A percentile compares a stretch with the other conserved stretches of the same genome.
These are phyloP conservation scores for Aradophagus sp. DNA, from an alignment of 1,140 invertebrate species.

Conservation along the genomic window DNA sequence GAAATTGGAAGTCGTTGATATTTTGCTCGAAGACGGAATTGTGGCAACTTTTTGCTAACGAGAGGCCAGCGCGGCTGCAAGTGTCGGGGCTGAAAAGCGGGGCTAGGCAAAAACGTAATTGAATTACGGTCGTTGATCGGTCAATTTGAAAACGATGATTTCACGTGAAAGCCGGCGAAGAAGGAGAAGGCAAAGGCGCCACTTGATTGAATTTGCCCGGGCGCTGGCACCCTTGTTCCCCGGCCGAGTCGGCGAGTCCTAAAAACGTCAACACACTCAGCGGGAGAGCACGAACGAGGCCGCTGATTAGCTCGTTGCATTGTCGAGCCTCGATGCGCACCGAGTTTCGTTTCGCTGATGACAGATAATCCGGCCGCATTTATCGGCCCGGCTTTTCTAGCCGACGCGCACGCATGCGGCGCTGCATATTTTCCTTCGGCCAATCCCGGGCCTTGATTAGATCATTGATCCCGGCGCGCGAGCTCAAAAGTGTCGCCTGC, in stretches of 20 bases:
- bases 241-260: constrained; percentile 54
- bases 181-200: no score
- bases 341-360: constrained; percentile 56
- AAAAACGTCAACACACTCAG: constrained; percentile 62
- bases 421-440: no score
- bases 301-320: constrained; percentile 53
- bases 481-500: no score
- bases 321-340: constrained; percentile 43
- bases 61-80: no score
- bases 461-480: constrained; percentile 62
- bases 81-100: no score
- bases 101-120: no score
- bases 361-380: constrained; percentile 66
- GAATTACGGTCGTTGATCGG: no score
- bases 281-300: constrained; percentile 55
- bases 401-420: no score
- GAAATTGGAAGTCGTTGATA: no score
- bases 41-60: no score
- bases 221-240: constrained; percentile 54
- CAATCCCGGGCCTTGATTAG: constrained; percentile 63
- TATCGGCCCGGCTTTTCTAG: constrained; percentile 54
- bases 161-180: constrained; percentile 49
- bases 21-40: no score
- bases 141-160: constrained; percentile 34
- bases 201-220: constrained; percentile 59